These are phyloP conservation scores for Rotaria macrura DNA, from an alignment of 2,888 invertebrate species.

Conservation along the genomic window DNA sequence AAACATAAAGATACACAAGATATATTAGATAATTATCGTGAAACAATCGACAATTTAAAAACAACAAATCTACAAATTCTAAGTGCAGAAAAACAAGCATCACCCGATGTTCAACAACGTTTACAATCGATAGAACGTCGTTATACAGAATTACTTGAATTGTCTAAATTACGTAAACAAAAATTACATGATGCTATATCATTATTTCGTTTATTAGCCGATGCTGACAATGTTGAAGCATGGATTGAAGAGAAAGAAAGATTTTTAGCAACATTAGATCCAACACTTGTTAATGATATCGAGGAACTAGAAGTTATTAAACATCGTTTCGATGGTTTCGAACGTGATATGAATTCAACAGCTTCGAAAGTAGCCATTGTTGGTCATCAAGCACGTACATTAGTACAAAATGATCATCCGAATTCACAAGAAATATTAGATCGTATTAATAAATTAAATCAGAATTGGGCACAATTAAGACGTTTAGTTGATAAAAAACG, in stretches of 20 bases:
- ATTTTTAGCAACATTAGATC: slow-evolving; percentile 32
- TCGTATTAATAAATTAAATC: slow-evolving; percentile 66
- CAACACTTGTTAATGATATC: slow-evolving; percentile 48
- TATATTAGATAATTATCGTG: slow-evolving; percentile 83
- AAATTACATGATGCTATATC: slow-evolving; percentile 28
- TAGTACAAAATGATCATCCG: slow-evolving; percentile 93
- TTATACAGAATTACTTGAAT: slow-evolving; percentile 68
- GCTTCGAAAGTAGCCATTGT: slow-evolving; percentile 57
- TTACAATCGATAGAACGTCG: slow-evolving; percentile 79
- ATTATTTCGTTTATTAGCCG: slow-evolving; percentile 75
- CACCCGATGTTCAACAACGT: slow-evolving; percentile 62
- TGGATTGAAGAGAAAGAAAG: slow-evolving; percentile 89
- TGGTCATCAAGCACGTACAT: slow-evolving; percentile 86
- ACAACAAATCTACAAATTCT: not conserved
- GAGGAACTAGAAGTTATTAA: slow-evolving; percentile 99
- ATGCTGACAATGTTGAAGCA: slow-evolving; percentile 95
- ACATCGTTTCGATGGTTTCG: slow-evolving; percentile 96
- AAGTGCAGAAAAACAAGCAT: not conserved
- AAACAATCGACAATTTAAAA: slow-evolving; percentile 69
- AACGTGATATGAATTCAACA: slow-evolving; percentile 68
- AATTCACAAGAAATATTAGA: slow-evolving; percentile 85
- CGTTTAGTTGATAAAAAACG: slow-evolving; percentile 92
- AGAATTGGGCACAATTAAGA: slow-evolving; percentile 59
- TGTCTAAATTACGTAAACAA: slow-evolving; percentile 57
- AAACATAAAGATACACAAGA: slow-evolving; percentile 75